Evolutionary conservation across 1,140 invertebrate species (phyloP), one percentile per base, ranked within the genome.

Genomic region (Macrocentrus cingulum): DNA sequence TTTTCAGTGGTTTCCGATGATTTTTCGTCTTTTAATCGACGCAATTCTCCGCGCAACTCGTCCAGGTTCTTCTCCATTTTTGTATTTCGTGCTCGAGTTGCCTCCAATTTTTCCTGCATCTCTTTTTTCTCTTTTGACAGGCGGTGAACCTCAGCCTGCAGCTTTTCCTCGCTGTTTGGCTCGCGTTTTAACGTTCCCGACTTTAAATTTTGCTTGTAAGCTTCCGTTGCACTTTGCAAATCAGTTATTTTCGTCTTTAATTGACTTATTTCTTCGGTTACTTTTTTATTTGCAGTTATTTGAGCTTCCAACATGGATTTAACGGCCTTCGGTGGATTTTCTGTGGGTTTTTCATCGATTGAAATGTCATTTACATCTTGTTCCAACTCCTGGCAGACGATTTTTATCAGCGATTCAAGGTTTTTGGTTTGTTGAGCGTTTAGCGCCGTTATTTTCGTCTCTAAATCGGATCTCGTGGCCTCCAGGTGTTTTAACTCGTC

Each of bases 1-100:
- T 50, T 48, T n/a, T 64, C 59, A 4, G 55, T 23, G 50, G 23
- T 57, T 25, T 2, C 2, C 37, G 32, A 16, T 18, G 16, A 25
- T 42, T 32, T 59, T 51, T 64, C 51, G 23, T 8, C 55, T 53
- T 70, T 64, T 49, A 66, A 16, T 19, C 55, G 56, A 37, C 67
- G 67, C 15, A 70, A 64, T 23, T 72, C 71, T 18, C 1, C 63
- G 15, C 69, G 64, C 16, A 79, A 42, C 3, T 73, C 66, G 37
- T 72, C 72, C 2, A 77, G 66, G 48, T 67, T 68, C 42, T 67
- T 72, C 39, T 78, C 73, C 37, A 78, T 61, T 59, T 74, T 75
- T 2, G 65, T 61, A 63, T 71, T 73, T n/a, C 68, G 69, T 2
- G 62, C 42, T 8, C 66, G 65, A 39, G 66, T 59, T 11, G 48